Evolutionary conservation across 2,797 vertebrate genomes (phyloP).

Genomic region (Poliocrania exsul): DNA sequence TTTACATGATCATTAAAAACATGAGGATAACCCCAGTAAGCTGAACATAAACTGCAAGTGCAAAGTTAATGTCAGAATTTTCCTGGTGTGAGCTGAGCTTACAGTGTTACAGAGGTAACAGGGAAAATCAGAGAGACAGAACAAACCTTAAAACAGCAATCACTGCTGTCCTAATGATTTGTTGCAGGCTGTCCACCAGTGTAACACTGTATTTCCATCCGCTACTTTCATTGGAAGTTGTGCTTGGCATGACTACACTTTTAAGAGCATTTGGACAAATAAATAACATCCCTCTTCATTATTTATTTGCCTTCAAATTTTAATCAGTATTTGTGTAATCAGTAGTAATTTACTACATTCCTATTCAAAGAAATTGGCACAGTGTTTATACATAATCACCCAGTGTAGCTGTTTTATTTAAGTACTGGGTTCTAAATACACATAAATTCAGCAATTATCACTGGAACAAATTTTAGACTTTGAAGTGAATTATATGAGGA

Average conservation of each 20-base stretch:
- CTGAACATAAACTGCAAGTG: neutral
- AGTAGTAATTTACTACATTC: slow-evolving; percentile 57
- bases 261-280: slow-evolving; percentile 66
- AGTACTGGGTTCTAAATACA: slow-evolving; percentile 48
- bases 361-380: slow-evolving; percentile 59
- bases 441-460: slow-evolving; percentile 65
- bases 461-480: slow-evolving; percentile 59
- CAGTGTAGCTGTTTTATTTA: slow-evolving; percentile 36
- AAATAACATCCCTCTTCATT: slow-evolving; percentile 65
- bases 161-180: slow-evolving; percentile 1
- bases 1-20: neutral
- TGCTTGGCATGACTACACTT: slow-evolving; percentile 58
- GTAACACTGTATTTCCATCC: slow-evolving; percentile 35
- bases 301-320: slow-evolving; percentile 71
- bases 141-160: neutral
- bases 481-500: slow-evolving; percentile 54
- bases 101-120: neutral
- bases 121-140: neutral
- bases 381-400: slow-evolving; percentile 40
- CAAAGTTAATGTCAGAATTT: neutral
- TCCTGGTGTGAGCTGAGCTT: neutral
- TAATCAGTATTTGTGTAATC: slow-evolving; percentile 73
- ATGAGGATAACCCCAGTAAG: neutral
- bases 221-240: slow-evolving; percentile 62
- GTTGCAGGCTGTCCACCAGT: neutral